These are phyloP conservation scores for Caradrina clavipalpis DNA, from an alignment of 2,888 invertebrate species.

Conservation along the genomic window DNA sequence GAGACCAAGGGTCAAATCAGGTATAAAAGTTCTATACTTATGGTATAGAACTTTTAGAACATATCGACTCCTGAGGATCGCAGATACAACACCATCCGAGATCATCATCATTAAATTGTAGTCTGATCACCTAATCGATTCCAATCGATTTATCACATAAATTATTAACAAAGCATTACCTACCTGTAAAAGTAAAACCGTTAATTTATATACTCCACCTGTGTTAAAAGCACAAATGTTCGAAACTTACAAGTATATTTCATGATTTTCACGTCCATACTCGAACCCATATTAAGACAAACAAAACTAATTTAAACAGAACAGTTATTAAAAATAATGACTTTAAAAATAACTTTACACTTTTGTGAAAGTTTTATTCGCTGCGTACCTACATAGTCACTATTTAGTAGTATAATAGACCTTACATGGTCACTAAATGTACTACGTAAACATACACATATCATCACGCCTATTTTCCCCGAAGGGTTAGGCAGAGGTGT, in stretches of 20 bases:
- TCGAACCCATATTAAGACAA: not conserved
- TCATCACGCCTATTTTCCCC: no score
- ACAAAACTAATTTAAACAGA: constrained; percentile 3
- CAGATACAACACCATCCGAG: constrained; percentile 9
- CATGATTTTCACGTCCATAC: not conserved
- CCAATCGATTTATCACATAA: constrained; percentile 29
- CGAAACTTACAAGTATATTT: not conserved
- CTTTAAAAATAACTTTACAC: constrained; percentile 7
- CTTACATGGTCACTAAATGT: not conserved
- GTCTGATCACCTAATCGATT: constrained; percentile 28
- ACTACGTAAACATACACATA: no score
- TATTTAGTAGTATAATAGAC: not conserved
- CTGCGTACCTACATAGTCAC: not conserved
- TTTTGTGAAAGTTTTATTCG: constrained; percentile 11
- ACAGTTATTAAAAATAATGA: constrained; percentile 23
- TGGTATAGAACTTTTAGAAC: not conserved
- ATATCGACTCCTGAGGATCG: not conserved
- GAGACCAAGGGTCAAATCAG: no score
- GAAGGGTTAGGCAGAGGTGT: no score
- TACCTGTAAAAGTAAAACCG: constrained; percentile 37
- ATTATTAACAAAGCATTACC: constrained; percentile 45
- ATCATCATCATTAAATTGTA: not conserved
- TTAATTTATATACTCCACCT: constrained; percentile 26
- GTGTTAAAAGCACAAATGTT: not conserved
- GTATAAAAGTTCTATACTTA: no score